phyloP scores from a whole-genome alignment of 2,113 vertebrate species.

The Tenrec ecaudatus region DNA sequence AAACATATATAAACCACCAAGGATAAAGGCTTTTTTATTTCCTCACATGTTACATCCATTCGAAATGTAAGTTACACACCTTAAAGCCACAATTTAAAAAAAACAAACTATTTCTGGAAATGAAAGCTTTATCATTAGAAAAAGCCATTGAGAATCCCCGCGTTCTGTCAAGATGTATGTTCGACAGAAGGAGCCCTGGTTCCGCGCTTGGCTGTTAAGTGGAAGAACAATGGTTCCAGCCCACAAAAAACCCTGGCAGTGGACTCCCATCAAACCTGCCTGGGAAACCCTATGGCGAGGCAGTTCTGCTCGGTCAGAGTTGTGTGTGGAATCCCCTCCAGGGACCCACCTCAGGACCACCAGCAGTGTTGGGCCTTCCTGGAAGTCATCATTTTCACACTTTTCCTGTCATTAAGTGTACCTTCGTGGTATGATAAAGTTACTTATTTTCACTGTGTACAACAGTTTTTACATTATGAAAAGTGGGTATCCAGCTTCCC shows the following conservation, averaged over 20 bases:
- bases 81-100: constrained; percentile 21
- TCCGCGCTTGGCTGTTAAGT: not conserved
- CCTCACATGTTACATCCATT: not conserved
- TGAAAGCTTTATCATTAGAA: not conserved
- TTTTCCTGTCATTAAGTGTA: no score
- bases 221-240: not conserved
- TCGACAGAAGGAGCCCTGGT: not conserved
- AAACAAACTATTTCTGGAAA: not conserved
- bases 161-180: not conserved
- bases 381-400: no score
- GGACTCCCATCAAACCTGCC: no score
- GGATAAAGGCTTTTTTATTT: not conserved
- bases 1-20: constrained; percentile 7
- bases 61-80: not conserved
- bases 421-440: no score
- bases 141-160: not conserved
- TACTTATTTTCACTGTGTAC: no score
- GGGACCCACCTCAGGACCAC: no score
- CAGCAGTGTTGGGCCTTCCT: no score
- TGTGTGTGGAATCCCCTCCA: no score
- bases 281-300: no score
- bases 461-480: not conserved
- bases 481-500: not conserved
- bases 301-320: no score
- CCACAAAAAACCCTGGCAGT: not conserved